Base-by-base conservation (phyloP, 2,888 invertebrate species). In the Oegoconia quadripuncta region DNA sequence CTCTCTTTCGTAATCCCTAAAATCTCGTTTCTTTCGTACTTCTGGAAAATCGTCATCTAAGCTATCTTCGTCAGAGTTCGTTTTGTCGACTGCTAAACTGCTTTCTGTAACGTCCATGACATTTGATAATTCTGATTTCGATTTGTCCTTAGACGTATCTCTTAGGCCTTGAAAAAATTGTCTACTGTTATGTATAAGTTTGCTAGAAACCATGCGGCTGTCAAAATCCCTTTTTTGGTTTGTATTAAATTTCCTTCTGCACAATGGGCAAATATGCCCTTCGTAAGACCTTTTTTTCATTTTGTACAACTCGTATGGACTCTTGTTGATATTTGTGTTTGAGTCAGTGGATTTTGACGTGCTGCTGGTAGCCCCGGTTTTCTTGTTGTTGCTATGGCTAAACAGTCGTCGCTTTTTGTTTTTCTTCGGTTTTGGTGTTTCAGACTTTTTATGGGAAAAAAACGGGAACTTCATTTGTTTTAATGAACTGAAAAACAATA, bases 361-460 rank as follows among this genome's bases (percentile, higher is more conserved):
- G 5, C n/a, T 16, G 12, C 7, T 30, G 7, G 18, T 17, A 12
- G 11, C 17, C 4, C 7, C 11, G 5, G 46, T 36, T 25, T 51
- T 52, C 29, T 51, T 61, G 3, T 46, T 29, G 16, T 57, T 57
- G 5, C 52, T 59, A 5, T 59, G 46, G 37, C 50, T 49, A 34
- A 69, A 64, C 0, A 65, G 37, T 42, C 63, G 74, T 33, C 67
- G 62, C 41, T 72, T 75, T 38, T 66, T 71, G 14, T 50, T 51
- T 42, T 63, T 66, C 23, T 66, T 71, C 0, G 49, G 18, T 22
- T 61, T 59, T 17, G 39, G 39, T 34, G 46, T 39, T 9, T 36
- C 57, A 20, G 53, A 42, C 52, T 69, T 69, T 11, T 68, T 66
- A 77, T 47, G 76, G 69, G 67, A 79, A 77, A 81, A 81, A 79